Evolutionary conservation across 1,140 invertebrate species (phyloP).

Genomic region (Lucilia sericata): DNA sequence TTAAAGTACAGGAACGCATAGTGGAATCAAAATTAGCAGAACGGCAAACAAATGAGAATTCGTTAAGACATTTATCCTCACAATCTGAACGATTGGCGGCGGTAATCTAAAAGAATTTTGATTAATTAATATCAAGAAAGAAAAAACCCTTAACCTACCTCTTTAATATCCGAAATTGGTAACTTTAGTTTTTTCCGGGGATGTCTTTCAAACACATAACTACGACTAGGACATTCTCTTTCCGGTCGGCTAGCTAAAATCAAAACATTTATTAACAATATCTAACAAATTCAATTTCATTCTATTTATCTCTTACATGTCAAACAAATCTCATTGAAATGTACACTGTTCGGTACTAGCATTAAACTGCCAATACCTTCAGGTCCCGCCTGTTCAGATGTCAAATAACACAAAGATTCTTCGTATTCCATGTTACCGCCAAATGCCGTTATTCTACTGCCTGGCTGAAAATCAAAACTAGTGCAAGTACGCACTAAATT

Average conservation of each 20-base stretch:
- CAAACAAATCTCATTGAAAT: slow-evolving; percentile 90
- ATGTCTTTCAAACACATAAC: slow-evolving; percentile 89
- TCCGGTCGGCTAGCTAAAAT: slow-evolving; percentile 82
- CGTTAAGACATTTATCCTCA: slow-evolving; percentile 89
- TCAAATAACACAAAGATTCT: slow-evolving; percentile 90
- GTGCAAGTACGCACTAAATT: slow-evolving; percentile 84
- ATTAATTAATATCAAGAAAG: neutral
- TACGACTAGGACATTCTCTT: slow-evolving; percentile 85
- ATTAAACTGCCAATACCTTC: slow-evolving; percentile 89
- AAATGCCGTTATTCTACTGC: slow-evolving; percentile 83
- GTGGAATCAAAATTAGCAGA: slow-evolving; percentile 85
- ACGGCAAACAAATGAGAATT: slow-evolving; percentile 88
- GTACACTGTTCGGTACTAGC: slow-evolving; percentile 86
- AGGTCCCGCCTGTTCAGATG: slow-evolving; percentile 83
- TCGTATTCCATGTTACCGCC: slow-evolving; percentile 87
- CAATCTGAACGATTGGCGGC: slow-evolving; percentile 88
- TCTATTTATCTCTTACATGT: slow-evolving; percentile 76
- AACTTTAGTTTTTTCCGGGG: slow-evolving; percentile 85
- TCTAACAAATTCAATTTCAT: slow-evolving; percentile 19
- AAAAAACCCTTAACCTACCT: slow-evolving; percentile 67
- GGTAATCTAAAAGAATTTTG: slow-evolving; percentile 68
- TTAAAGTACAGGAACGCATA: slow-evolving; percentile 81
- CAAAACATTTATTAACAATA: neutral
- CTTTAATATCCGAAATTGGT: slow-evolving; percentile 81
- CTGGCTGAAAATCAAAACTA: slow-evolving; percentile 91